Base-by-base conservation (phyloP, 2,888 invertebrate species). In the Noctua fimbriata region DNA sequence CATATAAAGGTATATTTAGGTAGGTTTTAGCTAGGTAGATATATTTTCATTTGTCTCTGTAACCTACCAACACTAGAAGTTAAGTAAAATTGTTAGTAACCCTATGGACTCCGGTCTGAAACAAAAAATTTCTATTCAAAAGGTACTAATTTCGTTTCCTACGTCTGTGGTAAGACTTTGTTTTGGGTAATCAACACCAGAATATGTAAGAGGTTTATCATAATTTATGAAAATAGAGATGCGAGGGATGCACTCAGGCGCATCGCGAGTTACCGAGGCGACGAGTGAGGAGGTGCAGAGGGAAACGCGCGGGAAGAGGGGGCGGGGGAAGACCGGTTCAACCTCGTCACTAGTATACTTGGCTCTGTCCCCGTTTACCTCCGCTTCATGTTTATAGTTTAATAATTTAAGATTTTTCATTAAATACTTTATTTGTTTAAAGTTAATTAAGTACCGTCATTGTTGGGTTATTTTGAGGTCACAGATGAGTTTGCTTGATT, bases 321-420 rank as follows among this genome's bases (percentile, higher is more conserved):
- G 79, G 44, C 80, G 76, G 88, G 86, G 90, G 83, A 78, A 84
- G 91, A 94, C 94, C 94, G 95, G 95, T 95, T 92, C 88, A 89
- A 90, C 92, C 90, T 92, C 93, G 90, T 89, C 92, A 93, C 93
- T 92, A 89, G 89, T 91, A 91, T 92, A 92, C 92, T 89, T 90
- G 89, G 89, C 89, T 90, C 87, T 95, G 95, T 93, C 94, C 95
- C 91, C 94, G 92, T 95, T 96, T 93, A 89, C 93, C 93, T 94
- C 93, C 92, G 92, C 89, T 90, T 86, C 79, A 85, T 92, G 89
- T 90, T 90, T 91, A 89, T 88, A 89, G 85, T 89, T 82, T 89
- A 86, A 86, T 88, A 78, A 79, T 82, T 83, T 79, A 76, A 76
- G 87, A 87, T 91, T 85, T 87, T 81, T 65, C 75, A 81, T 55